Evolutionary conservation across 2,888 invertebrate species (phyloP).

Genomic region (Diadegma fenestrale): DNA sequence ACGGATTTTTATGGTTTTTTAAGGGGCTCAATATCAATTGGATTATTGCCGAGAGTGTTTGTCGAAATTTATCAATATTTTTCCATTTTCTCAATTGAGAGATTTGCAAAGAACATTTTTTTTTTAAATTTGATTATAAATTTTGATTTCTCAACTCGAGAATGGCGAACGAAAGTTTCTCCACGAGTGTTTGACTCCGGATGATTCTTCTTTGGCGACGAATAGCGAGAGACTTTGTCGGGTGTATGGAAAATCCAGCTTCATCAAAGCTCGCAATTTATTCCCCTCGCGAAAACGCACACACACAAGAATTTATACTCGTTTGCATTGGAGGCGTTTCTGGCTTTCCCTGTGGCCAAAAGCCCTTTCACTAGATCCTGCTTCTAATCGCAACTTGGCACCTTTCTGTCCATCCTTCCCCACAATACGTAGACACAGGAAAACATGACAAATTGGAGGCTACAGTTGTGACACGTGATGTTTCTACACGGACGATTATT

Average conservation of each 20-base stretch:
- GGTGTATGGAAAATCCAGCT: constrained; percentile 30
- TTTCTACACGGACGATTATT: constrained; percentile 20
- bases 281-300: constrained; percentile 28
- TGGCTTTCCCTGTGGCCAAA: constrained; percentile 28
- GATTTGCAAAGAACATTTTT: not conserved
- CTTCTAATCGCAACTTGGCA: constrained; percentile 61
- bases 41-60: too few relatives aligned
- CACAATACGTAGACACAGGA: not conserved
- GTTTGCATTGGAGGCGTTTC: constrained; percentile 45
- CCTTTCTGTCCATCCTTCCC: constrained; percentile 28
- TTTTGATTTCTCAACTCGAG: not conserved
- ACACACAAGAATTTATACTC: not conserved
- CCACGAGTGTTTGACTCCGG: constrained; percentile 14
- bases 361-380: constrained; percentile 24
- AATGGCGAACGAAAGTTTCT: constrained; percentile 3
- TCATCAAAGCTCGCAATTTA: constrained; percentile 38
- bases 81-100: not conserved
- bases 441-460: constrained; percentile 38
- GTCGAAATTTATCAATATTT: too few relatives aligned
- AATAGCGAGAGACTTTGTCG: not conserved
- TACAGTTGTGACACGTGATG: constrained; percentile 7
- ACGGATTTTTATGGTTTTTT: not conserved
- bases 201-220: not conserved
- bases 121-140: not conserved
- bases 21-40: not conserved